These are phyloP conservation scores for Achatina immaculata DNA, from an alignment of 1,140 invertebrate genomes.

Conservation along the genomic window DNA sequence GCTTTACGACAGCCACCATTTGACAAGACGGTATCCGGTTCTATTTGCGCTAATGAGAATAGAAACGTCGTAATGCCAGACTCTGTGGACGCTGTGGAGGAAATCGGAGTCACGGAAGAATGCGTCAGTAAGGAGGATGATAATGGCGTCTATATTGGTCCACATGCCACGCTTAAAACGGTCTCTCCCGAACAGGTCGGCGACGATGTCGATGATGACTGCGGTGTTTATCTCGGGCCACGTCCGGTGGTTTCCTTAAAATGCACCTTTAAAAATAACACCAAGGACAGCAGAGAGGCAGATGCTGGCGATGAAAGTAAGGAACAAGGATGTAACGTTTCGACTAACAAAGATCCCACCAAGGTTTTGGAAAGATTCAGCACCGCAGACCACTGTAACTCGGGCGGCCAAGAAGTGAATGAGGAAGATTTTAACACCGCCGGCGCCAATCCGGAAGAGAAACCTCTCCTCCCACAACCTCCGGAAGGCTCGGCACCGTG, in stretches of 20 bases:
- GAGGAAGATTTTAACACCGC: background rate
- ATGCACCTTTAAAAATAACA: too few relatives aligned
- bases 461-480: slow-evolving; percentile 1
- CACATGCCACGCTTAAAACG: background rate
- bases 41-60: background rate
- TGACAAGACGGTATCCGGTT: background rate
- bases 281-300: background rate
- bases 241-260: too few relatives aligned
- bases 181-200: background rate
- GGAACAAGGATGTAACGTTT: too few relatives aligned
- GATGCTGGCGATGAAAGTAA: too few relatives aligned
- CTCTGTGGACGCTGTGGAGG: background rate
- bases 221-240: background rate
- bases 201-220: background rate
- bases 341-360: too few relatives aligned
- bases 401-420: too few relatives aligned
- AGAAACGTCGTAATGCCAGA: background rate
- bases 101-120: background rate
- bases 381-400: too few relatives aligned
- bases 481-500: background rate
- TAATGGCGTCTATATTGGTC: background rate
- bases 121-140: background rate
- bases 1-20: background rate
- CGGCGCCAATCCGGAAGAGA: background rate
- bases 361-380: too few relatives aligned